These are phyloP conservation scores for Percopsis omiscomaycus DNA, from an alignment of 2,797 vertebrate species.

Conservation along the genomic window DNA sequence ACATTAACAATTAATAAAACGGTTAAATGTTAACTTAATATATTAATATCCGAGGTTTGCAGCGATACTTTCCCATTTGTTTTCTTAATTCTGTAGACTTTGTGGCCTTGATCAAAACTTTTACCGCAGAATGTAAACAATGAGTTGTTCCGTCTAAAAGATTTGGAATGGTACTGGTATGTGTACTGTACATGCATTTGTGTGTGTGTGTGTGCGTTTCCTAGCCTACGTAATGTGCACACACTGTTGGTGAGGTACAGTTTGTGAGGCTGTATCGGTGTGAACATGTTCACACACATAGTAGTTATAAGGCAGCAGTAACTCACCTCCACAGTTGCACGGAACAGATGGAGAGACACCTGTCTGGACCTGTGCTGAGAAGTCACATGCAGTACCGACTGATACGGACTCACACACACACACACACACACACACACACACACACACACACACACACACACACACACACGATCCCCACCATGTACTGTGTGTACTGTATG, in stretches of 20 bases:
- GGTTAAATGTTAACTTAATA: too few relatives aligned
- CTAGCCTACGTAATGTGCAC: too few relatives aligned
- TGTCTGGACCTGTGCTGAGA: not conserved
- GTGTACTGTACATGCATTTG: not conserved
- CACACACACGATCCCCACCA: not conserved
- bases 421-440: not conserved
- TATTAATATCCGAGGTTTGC: too few relatives aligned
- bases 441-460: slow-evolving; percentile 2
- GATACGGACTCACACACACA: slow-evolving; percentile 1
- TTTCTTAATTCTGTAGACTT: too few relatives aligned
- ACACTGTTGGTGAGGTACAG: not conserved
- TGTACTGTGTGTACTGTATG: too few relatives aligned
- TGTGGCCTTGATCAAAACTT: too few relatives aligned
- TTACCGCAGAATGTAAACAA: too few relatives aligned
- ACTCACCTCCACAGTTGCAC: not conserved
- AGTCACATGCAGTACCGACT: not conserved
- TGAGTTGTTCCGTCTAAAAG: too few relatives aligned
- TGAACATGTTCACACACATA: slow-evolving; percentile 46
- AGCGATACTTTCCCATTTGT: too few relatives aligned
- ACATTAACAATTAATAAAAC: too few relatives aligned
- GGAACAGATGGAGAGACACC: not conserved
- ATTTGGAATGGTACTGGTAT: too few relatives aligned
- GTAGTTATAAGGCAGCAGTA: not conserved
- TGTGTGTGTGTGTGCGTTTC: not conserved
- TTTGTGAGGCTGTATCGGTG: slow-evolving; percentile 16